Conservation (phyloP, 2,113 vertebrate genomes). For the Menidia beryllina region DNA sequence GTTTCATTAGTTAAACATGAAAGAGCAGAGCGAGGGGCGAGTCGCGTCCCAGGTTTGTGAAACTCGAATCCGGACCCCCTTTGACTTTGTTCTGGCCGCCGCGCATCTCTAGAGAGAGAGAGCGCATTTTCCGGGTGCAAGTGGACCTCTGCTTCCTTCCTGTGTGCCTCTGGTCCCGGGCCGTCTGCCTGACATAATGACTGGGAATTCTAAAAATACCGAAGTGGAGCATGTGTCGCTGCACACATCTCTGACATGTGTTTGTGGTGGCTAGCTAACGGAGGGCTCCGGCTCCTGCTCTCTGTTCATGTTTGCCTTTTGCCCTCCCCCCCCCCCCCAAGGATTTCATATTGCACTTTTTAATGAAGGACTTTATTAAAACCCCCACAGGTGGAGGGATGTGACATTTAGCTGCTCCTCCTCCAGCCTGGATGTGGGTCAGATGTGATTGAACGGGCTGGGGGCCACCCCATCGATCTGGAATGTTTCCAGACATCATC, state of each 20-base stretch:
- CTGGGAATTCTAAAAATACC: constrained; percentile 80
- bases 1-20: constrained; percentile 53
- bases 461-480: constrained; percentile 68
- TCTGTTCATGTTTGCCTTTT: neutral
- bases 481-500: constrained; percentile 73
- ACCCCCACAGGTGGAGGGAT: neutral
- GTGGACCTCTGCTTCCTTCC: constrained; percentile 42
- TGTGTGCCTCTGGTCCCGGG: constrained; percentile 27
- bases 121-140: too few species aligned
- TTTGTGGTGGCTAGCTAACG: too few species aligned
- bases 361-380: too few species aligned
- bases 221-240: constrained; percentile 60
- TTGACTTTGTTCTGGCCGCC: constrained; percentile 12
- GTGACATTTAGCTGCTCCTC: neutral
- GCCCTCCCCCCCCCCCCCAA: neutral
- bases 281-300: constrained; percentile 24
- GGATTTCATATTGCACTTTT: neutral
- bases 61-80: constrained; percentile 44
- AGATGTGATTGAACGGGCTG: constrained; percentile 46
- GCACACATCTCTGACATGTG: constrained; percentile 59
- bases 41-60: constrained; percentile 48
- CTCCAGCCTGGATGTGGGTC: constrained; percentile 24
- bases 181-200: constrained; percentile 69
- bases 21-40: constrained; percentile 40
- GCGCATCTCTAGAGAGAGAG: too few species aligned